Conservation (phyloP, 2,113 vertebrate species). For the Psilopsiagon aurifrons region DNA sequence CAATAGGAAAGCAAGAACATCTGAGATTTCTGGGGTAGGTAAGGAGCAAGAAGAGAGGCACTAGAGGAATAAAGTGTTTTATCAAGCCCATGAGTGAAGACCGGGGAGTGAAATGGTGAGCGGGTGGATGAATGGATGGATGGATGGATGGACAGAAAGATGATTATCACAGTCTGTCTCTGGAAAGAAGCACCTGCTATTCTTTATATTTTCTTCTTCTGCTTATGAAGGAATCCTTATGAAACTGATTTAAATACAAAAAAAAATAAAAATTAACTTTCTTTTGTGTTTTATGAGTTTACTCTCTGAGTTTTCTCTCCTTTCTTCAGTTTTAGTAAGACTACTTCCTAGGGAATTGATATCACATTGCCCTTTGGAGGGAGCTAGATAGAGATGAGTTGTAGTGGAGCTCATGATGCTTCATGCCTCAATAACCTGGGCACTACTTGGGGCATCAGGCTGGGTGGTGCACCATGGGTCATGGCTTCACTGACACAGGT, state of each 20-base stretch:
- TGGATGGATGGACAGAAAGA: background rate
- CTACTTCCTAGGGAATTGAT: background rate
- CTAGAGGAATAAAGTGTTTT: background rate
- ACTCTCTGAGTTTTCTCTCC: background rate
- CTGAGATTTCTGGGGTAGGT: accelerated
- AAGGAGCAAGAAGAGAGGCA: background rate
- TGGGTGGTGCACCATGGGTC: accelerated
- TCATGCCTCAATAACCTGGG: background rate
- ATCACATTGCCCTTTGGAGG: accelerated
- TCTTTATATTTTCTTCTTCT: background rate
- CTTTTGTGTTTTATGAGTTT: background rate
- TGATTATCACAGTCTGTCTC: background rate
- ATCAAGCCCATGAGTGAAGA: background rate
- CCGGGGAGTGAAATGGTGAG: accelerated
- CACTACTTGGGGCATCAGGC: background rate
- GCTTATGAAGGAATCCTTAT: background rate
- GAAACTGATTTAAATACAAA: background rate
- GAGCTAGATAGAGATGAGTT: background rate
- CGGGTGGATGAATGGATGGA: background rate
- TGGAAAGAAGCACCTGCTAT: background rate
- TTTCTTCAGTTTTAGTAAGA: background rate
- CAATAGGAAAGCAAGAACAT: background rate
- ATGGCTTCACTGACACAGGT: background rate
- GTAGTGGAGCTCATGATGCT: background rate
- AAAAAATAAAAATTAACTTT: background rate